Percentiles rank a stretch among this genome's conserved stretches.
Conservation (phyloP, 2,797 vertebrate genomes). For the Peromyscus melanophrys region DNA sequence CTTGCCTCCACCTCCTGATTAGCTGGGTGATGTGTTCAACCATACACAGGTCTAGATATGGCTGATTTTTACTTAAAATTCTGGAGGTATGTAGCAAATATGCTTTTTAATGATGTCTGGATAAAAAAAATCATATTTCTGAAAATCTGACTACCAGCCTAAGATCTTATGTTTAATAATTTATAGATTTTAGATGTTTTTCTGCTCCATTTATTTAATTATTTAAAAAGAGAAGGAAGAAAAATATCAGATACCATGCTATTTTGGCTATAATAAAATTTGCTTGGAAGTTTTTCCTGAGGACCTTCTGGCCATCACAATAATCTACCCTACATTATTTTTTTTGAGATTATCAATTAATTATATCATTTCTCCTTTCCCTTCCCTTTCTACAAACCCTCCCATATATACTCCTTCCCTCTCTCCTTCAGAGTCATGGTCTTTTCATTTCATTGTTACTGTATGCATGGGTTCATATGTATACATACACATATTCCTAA, state of each 20-base stretch:
- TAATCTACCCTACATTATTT: neutral
- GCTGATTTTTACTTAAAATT: neutral
- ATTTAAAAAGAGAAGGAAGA: neutral
- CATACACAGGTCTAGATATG: neutral
- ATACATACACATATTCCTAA: too few relatives aligned
- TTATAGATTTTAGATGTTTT: neutral
- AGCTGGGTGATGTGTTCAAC: neutral
- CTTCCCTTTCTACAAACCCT: neutral
- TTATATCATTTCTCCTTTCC: neutral
- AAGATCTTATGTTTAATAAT: neutral
- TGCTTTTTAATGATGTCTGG: neutral
- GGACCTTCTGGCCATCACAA: neutral
- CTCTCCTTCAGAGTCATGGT: neutral
- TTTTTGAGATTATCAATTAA: neutral
- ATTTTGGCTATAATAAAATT: neutral
- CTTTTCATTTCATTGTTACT: neutral
- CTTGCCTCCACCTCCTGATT: neutral
- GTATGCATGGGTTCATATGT: too few relatives aligned
- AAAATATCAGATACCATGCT: neutral
- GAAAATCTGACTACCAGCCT: neutral
- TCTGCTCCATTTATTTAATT: neutral
- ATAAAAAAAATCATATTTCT: neutral
- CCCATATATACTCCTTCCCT: neutral
- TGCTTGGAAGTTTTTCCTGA: neutral
- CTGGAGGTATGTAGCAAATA: neutral